Evolutionary conservation across 2,113 vertebrate genomes (phyloP).

Genomic region (Machaerirhynchus nigripectus): DNA sequence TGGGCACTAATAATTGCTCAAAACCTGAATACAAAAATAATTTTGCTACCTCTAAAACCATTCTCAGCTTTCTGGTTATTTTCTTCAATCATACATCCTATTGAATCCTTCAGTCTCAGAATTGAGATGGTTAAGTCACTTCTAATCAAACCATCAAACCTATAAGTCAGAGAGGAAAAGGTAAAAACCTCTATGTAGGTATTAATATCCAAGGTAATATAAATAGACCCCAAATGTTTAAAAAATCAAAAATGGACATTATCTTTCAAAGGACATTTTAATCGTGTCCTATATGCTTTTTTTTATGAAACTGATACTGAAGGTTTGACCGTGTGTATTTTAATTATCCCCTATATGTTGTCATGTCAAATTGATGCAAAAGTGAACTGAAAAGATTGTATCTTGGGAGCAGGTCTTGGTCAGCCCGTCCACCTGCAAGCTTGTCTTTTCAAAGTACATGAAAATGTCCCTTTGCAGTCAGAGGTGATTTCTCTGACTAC

Average conservation of each 20-base stretch:
- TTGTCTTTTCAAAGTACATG: background rate
- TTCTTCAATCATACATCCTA: background rate
- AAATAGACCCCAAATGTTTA: background rate
- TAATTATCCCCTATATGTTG: background rate
- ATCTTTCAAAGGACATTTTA: background rate
- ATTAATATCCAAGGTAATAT: background rate
- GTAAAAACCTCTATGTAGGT: background rate
- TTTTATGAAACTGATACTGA: background rate
- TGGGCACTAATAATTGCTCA: background rate
- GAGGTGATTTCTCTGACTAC: background rate
- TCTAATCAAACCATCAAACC: background rate
- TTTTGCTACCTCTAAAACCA: background rate
- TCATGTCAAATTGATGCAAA: background rate
- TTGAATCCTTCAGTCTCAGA: background rate
- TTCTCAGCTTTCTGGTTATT: background rate
- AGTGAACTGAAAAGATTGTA: background rate
- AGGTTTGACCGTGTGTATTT: background rate
- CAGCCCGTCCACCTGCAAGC: background rate
- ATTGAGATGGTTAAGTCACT: background rate
- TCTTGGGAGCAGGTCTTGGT: background rate
- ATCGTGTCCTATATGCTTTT: background rate
- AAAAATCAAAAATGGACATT: background rate
- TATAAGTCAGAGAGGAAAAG: background rate
- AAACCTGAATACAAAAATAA: background rate
- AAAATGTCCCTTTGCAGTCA: background rate